Percentiles rank a stretch among this genome's conserved stretches.
Conservation (phyloP, 2,113 vertebrate species). For the Cygnus atratus region DNA sequence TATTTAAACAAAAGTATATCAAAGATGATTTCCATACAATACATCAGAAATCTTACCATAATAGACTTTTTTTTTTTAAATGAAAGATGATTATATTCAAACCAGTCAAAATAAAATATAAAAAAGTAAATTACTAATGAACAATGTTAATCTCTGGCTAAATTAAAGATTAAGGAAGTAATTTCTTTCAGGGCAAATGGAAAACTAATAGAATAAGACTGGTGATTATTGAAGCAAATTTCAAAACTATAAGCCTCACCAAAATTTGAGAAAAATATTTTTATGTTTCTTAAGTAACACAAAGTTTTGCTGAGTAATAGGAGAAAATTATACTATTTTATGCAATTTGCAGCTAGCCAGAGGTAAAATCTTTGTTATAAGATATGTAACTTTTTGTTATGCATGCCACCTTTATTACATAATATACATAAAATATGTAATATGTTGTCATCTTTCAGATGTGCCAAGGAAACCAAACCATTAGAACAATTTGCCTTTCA, state of each 20-base stretch:
- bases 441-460: not conserved
- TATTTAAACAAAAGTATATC: not conserved
- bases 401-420: not conserved
- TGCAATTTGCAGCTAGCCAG: not conserved
- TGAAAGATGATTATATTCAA: not conserved
- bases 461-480: not conserved
- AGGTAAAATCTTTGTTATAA: not conserved
- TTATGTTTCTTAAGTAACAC: not conserved
- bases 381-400: not conserved
- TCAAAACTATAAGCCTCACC: not conserved
- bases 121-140: not conserved
- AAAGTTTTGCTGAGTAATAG: not conserved
- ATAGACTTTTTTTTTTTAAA: not conserved
- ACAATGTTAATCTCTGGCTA: not conserved
- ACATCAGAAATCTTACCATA: not conserved
- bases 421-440: not conserved
- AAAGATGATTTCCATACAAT: not conserved
- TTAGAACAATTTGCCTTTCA: not conserved
- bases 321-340: not conserved
- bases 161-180: not conserved
- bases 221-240: not conserved
- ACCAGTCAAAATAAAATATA: not conserved
- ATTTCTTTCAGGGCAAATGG: not conserved
- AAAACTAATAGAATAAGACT: not conserved
- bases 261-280: not conserved